Evolutionary conservation across 2,888 invertebrate genomes (phyloP).

Genomic region (Synergus umbraculus): DNA sequence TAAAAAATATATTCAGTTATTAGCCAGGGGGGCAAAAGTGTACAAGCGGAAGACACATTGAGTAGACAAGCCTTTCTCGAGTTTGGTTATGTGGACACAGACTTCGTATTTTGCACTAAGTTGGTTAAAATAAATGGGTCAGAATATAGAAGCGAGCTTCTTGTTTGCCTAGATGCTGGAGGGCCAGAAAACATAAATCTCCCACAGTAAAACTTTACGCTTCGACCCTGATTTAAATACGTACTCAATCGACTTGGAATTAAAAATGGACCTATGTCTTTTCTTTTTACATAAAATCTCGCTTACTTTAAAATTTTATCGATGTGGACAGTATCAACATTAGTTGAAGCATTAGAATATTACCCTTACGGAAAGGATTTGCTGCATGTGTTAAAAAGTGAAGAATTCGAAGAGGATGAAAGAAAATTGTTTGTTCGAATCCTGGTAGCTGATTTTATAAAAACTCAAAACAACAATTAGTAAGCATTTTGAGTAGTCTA

Average conservation of each 20-base stretch:
- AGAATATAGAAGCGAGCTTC: neutral
- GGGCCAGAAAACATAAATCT: neutral
- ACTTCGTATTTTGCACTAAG: conserved; percentile 38
- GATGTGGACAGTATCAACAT: neutral
- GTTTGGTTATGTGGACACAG: conserved; percentile 18
- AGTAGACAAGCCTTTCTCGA: conserved; percentile 40
- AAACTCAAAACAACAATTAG: neutral
- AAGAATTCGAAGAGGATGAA: neutral
- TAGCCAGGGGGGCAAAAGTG: neutral
- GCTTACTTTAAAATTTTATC: neutral
- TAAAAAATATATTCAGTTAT: neutral
- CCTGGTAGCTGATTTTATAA: conserved; percentile 5
- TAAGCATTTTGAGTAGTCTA: neutral
- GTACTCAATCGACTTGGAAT: neutral
- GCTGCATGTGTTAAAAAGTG: neutral
- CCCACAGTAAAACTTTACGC: neutral
- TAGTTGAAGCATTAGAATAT: neutral
- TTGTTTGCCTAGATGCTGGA: neutral
- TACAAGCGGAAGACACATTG: conserved; percentile 17
- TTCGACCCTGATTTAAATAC: neutral
- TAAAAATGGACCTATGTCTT: neutral
- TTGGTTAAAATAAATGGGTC: conserved; percentile 3
- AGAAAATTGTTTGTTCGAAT: neutral
- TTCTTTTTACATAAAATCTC: neutral
- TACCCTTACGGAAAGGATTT: neutral